phyloP scores from a whole-genome alignment of 2,797 vertebrate genomes.

The Periparus ater region DNA sequence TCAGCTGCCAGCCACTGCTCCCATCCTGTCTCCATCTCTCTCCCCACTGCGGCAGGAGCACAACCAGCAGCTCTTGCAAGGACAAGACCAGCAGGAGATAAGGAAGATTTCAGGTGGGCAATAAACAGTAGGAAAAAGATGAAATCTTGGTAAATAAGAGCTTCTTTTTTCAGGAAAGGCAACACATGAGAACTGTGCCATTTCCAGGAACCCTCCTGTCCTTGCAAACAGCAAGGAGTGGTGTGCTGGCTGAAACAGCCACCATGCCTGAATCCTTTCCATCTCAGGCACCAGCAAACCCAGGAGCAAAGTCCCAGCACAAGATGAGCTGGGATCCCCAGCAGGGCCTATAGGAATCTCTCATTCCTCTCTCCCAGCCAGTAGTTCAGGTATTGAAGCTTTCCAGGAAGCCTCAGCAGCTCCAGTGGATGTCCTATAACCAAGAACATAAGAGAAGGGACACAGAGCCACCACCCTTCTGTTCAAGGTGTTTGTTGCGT shows the following conservation, averaged over 20 bases:
- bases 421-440: neutral
- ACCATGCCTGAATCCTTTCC: neutral
- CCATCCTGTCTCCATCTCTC: neutral
- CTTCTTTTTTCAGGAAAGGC: neutral
- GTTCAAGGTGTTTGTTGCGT: neutral
- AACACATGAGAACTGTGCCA: neutral
- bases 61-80: constrained; percentile 29
- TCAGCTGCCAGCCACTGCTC: constrained; percentile 37
- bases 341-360: neutral
- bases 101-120: constrained; percentile 7
- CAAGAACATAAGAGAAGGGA: neutral
- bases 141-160: neutral
- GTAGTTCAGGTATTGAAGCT: neutral
- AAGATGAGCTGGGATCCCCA: neutral
- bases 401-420: neutral
- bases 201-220: neutral
- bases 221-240: neutral
- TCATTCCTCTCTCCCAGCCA: neutral
- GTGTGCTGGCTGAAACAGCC: neutral
- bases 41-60: neutral
- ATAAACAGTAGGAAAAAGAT: neutral
- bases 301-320: neutral
- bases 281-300: neutral
- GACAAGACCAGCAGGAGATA: constrained; percentile 16
- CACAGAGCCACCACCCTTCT: neutral